Evolutionary conservation across 2,797 vertebrate genomes (phyloP).

Genomic region (Channa striata): DNA sequence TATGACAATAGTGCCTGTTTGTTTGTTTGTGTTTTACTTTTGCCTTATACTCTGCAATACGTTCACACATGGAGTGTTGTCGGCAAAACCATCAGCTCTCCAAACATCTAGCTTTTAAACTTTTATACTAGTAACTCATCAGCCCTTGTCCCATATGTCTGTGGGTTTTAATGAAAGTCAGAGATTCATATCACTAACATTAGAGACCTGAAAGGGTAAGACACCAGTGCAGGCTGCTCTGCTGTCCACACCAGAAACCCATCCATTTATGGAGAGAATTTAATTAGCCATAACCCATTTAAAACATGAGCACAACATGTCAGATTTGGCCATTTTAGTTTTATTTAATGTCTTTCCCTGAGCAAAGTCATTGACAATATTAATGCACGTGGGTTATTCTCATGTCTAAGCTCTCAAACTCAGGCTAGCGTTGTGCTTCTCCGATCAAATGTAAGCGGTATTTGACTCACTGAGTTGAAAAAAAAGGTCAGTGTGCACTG

Average conservation of each 20-base stretch:
- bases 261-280: not conserved
- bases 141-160: not conserved
- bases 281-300: no score
- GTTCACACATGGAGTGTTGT: not conserved
- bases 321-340: no score
- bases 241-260: not conserved
- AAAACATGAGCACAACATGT: no score
- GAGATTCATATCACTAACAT: no score
- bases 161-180: not conserved
- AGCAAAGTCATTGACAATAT: no score
- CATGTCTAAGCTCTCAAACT: no score
- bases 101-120: not conserved
- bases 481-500: no score
- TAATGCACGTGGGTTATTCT: no score
- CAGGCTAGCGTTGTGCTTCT: no score
- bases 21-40: not conserved
- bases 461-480: no score
- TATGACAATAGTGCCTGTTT: not conserved
- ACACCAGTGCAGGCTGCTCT: not conserved
- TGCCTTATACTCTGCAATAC: not conserved
- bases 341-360: no score
- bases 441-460: no score
- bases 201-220: not conserved
- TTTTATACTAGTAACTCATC: not conserved
- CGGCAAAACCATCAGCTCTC: not conserved